Conservation (phyloP, 1,140 invertebrate genomes). For the Lycorma delicatula region DNA sequence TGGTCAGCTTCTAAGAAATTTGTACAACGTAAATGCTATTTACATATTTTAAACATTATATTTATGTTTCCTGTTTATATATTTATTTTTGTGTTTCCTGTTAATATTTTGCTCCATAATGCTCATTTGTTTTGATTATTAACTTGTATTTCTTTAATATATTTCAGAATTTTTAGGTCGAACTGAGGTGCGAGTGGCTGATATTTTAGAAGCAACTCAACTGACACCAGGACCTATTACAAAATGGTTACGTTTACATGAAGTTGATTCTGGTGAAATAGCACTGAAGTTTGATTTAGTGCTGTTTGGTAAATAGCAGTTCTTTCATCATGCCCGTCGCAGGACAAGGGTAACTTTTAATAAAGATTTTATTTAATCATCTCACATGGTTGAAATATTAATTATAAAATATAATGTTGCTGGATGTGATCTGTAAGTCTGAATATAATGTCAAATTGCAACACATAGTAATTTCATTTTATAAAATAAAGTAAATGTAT, state of each 20-base stretch:
- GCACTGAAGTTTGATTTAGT: conserved; percentile 65
- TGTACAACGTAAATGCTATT: not conserved
- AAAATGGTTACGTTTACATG: conserved; percentile 57
- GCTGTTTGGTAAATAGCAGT: conserved; percentile 41
- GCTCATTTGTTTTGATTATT: not conserved
- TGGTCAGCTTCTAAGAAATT: not conserved
- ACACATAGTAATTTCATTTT: no score
- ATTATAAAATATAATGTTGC: no score
- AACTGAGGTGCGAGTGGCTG: conserved; percentile 60
- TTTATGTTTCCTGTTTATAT: not conserved
- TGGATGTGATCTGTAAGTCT: no score
- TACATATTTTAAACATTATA: not conserved
- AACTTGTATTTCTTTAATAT: conserved; percentile 22
- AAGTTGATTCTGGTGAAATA: conserved; percentile 63
- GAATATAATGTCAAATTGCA: no score
- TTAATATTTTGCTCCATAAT: not conserved
- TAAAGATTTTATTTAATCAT: no score
- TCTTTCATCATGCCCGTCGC: not conserved
- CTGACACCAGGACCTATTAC: conserved; percentile 56
- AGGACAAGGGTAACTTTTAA: no score
- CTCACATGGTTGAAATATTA: no score
- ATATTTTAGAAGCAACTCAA: conserved; percentile 53
- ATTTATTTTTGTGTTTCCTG: not conserved
- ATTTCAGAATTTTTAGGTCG: conserved; percentile 64
- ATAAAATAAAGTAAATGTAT: no score